Percentiles rank a stretch among this genome's conserved stretches.
phyloP scores from a whole-genome alignment of 2,113 vertebrate species.

The Pelobates fuscus region DNA sequence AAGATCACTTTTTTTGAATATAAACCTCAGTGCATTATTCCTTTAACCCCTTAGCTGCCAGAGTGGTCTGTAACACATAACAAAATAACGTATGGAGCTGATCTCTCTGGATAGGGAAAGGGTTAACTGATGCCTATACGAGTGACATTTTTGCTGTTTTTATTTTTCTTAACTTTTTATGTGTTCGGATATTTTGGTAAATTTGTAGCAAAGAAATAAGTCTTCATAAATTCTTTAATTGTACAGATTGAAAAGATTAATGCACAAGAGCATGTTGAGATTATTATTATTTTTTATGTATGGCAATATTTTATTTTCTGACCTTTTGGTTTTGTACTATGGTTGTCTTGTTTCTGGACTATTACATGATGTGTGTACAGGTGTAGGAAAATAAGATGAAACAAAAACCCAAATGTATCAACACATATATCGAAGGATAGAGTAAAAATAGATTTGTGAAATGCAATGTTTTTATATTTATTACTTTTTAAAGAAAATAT shows the following conservation, averaged over 20 bases:
- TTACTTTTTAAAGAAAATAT: too few relatives aligned
- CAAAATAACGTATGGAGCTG: neutral
- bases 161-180: conserved; percentile 88
- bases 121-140: conserved; percentile 78
- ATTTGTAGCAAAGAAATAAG: conserved; percentile 87
- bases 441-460: neutral
- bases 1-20: conserved; percentile 66
- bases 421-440: neutral
- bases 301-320: conserved; percentile 62
- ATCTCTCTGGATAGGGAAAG: conserved; percentile 31
- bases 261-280: conserved; percentile 63
- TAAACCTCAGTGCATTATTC: conserved; percentile 69
- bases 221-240: conserved; percentile 83
- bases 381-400: conserved; percentile 1
- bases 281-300: conserved; percentile 75
- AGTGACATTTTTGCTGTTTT: conserved; percentile 80
- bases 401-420: neutral
- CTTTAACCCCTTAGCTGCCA: conserved; percentile 51
- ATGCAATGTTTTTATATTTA: neutral
- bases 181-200: conserved; percentile 93
- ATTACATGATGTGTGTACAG: neutral
- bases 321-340: conserved; percentile 52
- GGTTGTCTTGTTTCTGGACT: neutral
- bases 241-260: conserved; percentile 71
- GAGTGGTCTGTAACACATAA: conserved; percentile 13